A percentile compares a stretch with the other conserved stretches of the same genome.
Evolutionary conservation across 2,888 invertebrate genomes (phyloP).

Genomic region (Sclerodermus sp.): DNA sequence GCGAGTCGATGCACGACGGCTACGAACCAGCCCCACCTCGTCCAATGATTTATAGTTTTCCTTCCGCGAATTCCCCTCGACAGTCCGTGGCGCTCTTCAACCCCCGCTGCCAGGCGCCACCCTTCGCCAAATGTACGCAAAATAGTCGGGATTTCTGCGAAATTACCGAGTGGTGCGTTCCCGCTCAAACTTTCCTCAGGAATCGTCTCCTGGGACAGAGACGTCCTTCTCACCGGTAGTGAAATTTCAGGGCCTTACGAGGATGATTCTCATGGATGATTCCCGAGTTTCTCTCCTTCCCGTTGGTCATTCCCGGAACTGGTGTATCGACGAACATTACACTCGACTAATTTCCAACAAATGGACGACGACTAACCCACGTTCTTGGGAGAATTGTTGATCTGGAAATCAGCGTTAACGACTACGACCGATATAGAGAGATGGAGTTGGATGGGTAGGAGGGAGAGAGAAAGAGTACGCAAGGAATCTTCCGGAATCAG

Average conservation of each 20-base stretch:
- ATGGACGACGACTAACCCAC: too few species aligned
- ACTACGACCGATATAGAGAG: too few species aligned
- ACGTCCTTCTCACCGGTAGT: too few species aligned
- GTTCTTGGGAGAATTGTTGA: too few species aligned
- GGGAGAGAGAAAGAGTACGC: background rate
- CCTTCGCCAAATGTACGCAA: slow-evolving; percentile 44
- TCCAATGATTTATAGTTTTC: slow-evolving; percentile 45
- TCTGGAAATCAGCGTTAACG: background rate
- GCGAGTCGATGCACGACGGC: slow-evolving; percentile 56
- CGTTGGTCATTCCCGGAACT: too few species aligned
- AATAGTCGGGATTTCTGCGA: slow-evolving; percentile 36
- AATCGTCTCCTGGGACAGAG: too few species aligned
- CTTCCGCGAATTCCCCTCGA: slow-evolving; percentile 23
- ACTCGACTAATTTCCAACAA: too few species aligned
- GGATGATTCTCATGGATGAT: too few species aligned
- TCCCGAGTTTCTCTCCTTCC: too few species aligned
- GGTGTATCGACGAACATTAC: too few species aligned
- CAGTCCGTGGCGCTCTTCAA: background rate
- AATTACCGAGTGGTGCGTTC: background rate
- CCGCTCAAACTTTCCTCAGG: too few species aligned
- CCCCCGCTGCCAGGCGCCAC: slow-evolving; percentile 10
- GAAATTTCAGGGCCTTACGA: too few species aligned
- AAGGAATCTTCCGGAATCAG: slow-evolving; percentile 36
- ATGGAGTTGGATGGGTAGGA: background rate
- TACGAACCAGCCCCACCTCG: slow-evolving; percentile 32